A percentile compares a stretch with the other conserved stretches of the same genome.
phyloP scores from a whole-genome alignment of 2,113 vertebrate genomes.

The Anseranas semipalmata region DNA sequence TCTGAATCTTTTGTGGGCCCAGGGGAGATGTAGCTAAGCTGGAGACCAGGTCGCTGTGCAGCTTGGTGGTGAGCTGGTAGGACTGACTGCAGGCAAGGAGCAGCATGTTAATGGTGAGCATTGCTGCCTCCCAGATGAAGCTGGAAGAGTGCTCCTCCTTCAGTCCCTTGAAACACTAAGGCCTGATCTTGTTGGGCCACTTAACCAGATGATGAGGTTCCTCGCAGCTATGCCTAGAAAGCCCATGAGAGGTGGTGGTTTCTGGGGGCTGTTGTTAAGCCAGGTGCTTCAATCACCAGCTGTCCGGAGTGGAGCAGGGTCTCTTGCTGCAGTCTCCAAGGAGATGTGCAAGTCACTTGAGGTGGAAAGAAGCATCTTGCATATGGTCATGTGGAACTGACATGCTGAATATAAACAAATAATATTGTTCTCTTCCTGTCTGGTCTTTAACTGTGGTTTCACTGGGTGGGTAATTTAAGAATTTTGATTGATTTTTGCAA shows the following conservation, averaged over 20 bases:
- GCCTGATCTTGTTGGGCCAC: neutral
- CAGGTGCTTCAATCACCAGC: neutral
- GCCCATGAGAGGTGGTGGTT: neutral
- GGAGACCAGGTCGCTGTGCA: neutral
- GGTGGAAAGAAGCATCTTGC: neutral
- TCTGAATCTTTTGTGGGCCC: neutral
- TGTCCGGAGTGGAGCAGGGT: neutral
- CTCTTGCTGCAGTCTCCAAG: neutral
- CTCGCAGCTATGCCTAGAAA: neutral
- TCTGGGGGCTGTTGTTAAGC: neutral
- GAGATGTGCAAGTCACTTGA: neutral
- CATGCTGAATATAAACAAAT: neutral
- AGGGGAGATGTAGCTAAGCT: neutral
- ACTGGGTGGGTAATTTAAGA: neutral
- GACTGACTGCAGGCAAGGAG: neutral
- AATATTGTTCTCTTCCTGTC: neutral
- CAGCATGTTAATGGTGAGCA: neutral
- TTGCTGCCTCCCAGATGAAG: neutral
- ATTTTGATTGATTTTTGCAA: constrained; percentile 45
- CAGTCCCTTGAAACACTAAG: neutral
- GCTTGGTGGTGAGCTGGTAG: neutral
- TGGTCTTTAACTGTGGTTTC: neutral
- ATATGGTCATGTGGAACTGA: neutral
- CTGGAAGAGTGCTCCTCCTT: neutral
- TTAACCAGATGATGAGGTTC: neutral